Base-by-base conservation (phyloP, 2,888 invertebrate genomes). In the Mimas tiliae region DNA sequence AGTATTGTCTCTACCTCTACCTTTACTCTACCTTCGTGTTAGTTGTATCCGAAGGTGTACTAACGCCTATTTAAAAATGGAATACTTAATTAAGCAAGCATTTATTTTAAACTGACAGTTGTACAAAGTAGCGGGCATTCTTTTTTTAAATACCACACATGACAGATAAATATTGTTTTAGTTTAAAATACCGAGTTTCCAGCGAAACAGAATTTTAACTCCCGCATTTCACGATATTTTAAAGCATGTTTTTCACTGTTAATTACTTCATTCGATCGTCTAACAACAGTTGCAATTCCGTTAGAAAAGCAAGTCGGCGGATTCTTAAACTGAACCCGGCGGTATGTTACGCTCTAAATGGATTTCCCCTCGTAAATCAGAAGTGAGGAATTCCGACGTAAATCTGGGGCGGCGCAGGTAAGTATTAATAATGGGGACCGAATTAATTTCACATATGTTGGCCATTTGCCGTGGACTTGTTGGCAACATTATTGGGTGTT, bases 321-420 rank as follows among this genome's bases (percentile, higher is more conserved):
- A 71, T 69, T 71, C 68, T 69, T 70, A 67, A 72, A 75, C 73
- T 69, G 69, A 74, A 71, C 72, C 65, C 62, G 68, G 73, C 67
- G 65, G 70, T 70, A 66, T 67, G 62, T 64, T 67, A 51, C 51
- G 64, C 45, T 67, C 64, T 73, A 75, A 77, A 81, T 74, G 77
- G 72, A 74, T 78, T 72, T 75, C 67, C 70, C 27, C 64, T 68
- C 58, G 74, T 83, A 82, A 82, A 82, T 83, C 79, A 76, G 71
- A 51, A 66, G 69, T 62, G 68, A 74, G 72, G 71, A 76, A 81
- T 79, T 78, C 76, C 74, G 70, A 68, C 70, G 77, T 77, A 80
- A 79, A 83, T 83, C 78, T 16, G n/a, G 38, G 62, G 21, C 50
- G 50, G 21, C 21, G 12, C 79, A 78, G 79, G 76, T 77, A 78